A percentile compares a stretch with the other conserved stretches of the same genome.
Evolutionary conservation across 2,888 invertebrate species (phyloP).

Genomic region (Plagodis dolabraria): DNA sequence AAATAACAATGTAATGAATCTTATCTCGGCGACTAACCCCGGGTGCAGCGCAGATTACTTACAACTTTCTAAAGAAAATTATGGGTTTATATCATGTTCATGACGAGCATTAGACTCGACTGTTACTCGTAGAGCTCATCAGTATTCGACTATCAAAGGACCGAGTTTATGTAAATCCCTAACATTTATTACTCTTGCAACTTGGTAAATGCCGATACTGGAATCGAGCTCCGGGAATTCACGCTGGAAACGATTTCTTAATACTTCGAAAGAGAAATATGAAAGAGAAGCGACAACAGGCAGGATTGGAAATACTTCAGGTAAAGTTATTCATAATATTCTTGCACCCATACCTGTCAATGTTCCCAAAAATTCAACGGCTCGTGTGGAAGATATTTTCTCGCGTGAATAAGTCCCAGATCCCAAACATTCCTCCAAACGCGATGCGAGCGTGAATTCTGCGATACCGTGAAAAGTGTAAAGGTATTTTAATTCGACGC

Average conservation of each 20-base stretch:
- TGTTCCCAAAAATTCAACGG: constrained; percentile 59
- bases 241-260: constrained; percentile 61
- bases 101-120: constrained; percentile 19
- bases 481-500: constrained; percentile 59
- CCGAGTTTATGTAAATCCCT: constrained; percentile 68
- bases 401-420: constrained; percentile 72
- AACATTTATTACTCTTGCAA: constrained; percentile 64
- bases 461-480: constrained; percentile 51
- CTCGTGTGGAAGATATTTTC: constrained; percentile 62
- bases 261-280: constrained; percentile 56
- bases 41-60: constrained; percentile 40
- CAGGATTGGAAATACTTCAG: constrained; percentile 47
- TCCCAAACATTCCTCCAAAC: constrained; percentile 66
- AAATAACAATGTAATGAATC: constrained; percentile 41
- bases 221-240: constrained; percentile 46
- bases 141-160: constrained; percentile 68
- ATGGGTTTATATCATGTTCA: constrained; percentile 59
- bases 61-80: constrained; percentile 60
- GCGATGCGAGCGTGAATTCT: constrained; percentile 54
- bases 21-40: constrained; percentile 42
- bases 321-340: constrained; percentile 49
- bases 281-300: constrained; percentile 42
- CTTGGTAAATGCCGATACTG: constrained; percentile 56
- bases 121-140: constrained; percentile 49
- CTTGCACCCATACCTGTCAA: constrained; percentile 33